Base-by-base conservation (phyloP, 2,888 invertebrate species). In the Drosophila testacea region DNA sequence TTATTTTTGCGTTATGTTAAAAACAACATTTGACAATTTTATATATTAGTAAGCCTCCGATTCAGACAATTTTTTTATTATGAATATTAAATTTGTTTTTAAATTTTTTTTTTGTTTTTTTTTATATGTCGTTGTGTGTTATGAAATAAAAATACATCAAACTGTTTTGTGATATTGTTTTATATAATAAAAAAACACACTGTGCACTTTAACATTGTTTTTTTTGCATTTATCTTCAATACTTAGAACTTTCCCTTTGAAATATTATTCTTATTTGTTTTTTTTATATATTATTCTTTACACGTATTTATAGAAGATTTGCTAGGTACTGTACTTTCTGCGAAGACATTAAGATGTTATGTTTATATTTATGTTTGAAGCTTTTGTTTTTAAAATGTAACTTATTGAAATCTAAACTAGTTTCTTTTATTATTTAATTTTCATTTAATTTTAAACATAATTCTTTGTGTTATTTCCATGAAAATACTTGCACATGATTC, bases 401-500 rank as follows among this genome's bases (percentile, higher is more conserved):
- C 66, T 76, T 78, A 69, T 10, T 11, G 48, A 61, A 77, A 44
- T 52, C 52, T 80, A 72, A 64, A 46, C 65, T 72, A 71, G 13
- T 63, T 57, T 39, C 56, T 61, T 50, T 16, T 46, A 48, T 52
- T 48, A 47, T 60, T 60, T 66, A 41, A 52, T 52, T 62, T 65
- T 48, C 41, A 30, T 59, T 59, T 48, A 52, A 11, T 38, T 38
- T 59, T 72, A 51, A 80, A 80, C 39, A 71, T 81, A 64, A 63
- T 73, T 81, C 56, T 76, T 87, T 81, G 76, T 85, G 69, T 89
- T 79, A 81, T 84, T 87, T 84, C 82, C 85, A 79, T 82, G 83
- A 87, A 84, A 84, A 87, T 89, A 89, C 85, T 84, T 84, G 83
- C 83, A 84, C 83, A 77, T 87, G 57, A 66, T 86, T 57, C 66